phyloP scores from a whole-genome alignment of 2,113 vertebrate genomes.

The Copsychus sechellarum region DNA sequence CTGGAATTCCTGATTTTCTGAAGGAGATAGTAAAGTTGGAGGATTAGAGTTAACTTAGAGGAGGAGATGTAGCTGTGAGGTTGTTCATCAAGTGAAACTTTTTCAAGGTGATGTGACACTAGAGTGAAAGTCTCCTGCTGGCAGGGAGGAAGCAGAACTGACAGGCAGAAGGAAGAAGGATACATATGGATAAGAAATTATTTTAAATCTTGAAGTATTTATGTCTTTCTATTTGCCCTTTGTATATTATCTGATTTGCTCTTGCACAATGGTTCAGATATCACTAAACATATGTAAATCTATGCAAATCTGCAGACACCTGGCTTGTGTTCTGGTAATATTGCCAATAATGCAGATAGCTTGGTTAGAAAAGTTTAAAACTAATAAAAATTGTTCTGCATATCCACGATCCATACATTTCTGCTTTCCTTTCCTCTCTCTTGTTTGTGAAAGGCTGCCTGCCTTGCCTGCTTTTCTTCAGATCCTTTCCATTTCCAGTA shows the following conservation, averaged over 20 bases:
- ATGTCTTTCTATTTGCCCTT: not conserved
- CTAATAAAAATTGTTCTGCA: not conserved
- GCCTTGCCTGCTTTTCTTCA: not conserved
- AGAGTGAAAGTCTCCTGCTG: not conserved
- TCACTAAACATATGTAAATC: not conserved
- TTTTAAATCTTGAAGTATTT: not conserved
- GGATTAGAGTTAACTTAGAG: not conserved
- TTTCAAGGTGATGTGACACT: not conserved
- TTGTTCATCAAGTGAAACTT: not conserved
- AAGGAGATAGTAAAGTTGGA: not conserved
- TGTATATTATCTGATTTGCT: not conserved
- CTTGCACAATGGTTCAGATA: not conserved
- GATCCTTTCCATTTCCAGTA: not conserved
- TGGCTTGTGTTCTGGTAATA: not conserved
- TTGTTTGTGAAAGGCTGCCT: not conserved
- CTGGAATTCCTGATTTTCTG: not conserved
- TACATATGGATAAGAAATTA: not conserved
- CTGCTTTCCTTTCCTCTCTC: not conserved
- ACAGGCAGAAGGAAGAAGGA: not conserved
- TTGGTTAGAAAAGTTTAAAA: not conserved
- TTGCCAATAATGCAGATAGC: not conserved
- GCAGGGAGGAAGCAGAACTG: not conserved
- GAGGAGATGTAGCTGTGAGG: not conserved
- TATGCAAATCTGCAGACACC: not conserved
- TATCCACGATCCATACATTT: not conserved